Percentiles rank a stretch among this genome's conserved stretches.
phyloP scores from a whole-genome alignment of 2,113 vertebrate genomes.

The Felis chaus region DNA sequence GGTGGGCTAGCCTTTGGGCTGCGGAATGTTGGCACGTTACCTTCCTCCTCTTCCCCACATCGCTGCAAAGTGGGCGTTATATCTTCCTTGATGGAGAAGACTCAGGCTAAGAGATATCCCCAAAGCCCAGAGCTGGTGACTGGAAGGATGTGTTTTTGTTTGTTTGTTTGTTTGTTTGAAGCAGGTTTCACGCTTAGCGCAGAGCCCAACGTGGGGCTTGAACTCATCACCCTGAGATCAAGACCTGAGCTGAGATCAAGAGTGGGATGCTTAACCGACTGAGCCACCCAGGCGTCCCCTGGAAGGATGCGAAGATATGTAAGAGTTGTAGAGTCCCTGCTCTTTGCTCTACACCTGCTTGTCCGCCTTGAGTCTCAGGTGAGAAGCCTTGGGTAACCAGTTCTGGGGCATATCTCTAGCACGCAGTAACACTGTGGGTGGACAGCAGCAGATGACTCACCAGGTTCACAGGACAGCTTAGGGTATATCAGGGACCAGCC shows the following conservation, averaged over 20 bases:
- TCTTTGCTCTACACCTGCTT: not conserved
- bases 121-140: not conserved
- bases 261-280: too few species aligned
- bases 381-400: not conserved
- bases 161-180: too few species aligned
- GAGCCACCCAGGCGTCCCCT: too few species aligned
- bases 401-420: not conserved
- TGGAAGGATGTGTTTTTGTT: not conserved
- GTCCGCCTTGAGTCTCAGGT: not conserved
- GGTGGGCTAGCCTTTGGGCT: not conserved
- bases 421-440: fast-evolving
- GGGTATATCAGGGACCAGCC: not conserved
- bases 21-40: not conserved
- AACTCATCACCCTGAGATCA: too few species aligned
- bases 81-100: not conserved
- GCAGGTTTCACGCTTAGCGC: too few species aligned
- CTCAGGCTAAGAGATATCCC: not conserved
- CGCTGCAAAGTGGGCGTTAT: not conserved
- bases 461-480: not conserved
- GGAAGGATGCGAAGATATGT: not conserved
- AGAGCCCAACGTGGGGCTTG: too few species aligned
- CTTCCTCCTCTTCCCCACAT: not conserved
- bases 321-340: not conserved
- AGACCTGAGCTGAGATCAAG: too few species aligned
- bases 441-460: not conserved